phyloP scores from a whole-genome alignment of 2,113 vertebrate genomes.

The Gallinago media region DNA sequence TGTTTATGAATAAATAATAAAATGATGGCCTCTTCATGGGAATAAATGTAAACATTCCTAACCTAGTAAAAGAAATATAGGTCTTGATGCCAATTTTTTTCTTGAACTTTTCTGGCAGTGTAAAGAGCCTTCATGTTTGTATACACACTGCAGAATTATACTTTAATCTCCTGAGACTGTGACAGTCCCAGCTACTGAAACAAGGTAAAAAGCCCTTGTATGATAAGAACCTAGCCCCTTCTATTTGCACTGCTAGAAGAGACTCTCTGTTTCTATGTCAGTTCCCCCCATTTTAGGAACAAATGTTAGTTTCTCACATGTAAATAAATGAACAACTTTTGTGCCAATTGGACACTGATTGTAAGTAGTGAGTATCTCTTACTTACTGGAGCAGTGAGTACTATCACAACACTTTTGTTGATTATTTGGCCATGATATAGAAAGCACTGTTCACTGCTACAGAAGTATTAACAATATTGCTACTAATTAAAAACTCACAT shows the following conservation, averaged over 20 bases:
- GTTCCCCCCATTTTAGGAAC: neutral
- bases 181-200: neutral
- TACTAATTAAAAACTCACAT: neutral
- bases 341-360: neutral
- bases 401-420: neutral
- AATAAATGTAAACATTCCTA: neutral
- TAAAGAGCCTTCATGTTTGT: neutral
- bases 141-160: neutral
- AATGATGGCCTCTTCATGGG: neutral
- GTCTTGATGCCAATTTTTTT: neutral
- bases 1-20: conserved; percentile 25
- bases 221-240: neutral
- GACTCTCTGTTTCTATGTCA: neutral
- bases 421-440: neutral
- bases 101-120: neutral
- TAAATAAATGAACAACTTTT: neutral
- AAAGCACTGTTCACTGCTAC: neutral
- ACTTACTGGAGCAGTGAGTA: neutral
- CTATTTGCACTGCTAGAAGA: neutral
- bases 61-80: neutral
- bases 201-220: neutral
- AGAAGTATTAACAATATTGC: neutral
- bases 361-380: neutral
- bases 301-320: neutral
- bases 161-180: neutral